Evolutionary conservation across 2,888 invertebrate genomes (phyloP).

Genomic region (Platerodrilus igneus): DNA sequence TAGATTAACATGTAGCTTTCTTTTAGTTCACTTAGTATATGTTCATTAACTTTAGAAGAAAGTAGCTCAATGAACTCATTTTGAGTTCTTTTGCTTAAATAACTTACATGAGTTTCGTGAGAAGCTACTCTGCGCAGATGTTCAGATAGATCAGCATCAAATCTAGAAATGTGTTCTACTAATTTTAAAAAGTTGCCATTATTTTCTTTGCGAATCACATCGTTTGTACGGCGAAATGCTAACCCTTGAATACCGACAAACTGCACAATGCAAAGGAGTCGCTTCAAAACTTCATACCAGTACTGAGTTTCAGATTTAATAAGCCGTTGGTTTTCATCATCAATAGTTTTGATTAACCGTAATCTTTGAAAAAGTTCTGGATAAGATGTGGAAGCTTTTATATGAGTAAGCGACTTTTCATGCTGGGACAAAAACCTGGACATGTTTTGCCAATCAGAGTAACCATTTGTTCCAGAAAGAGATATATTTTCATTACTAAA

Average conservation of each 20-base stretch:
- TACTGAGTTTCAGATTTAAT: not conserved
- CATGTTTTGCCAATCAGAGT: constrained; percentile 4
- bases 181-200: constrained; percentile 1
- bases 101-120: not conserved
- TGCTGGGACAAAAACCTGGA: not conserved
- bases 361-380: not conserved
- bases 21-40: not conserved
- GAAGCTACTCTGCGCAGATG: not conserved
- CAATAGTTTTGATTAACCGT: constrained; percentile 1
- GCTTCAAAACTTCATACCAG: constrained; percentile 3
- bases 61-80: constrained; percentile 2
- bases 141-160: not conserved
- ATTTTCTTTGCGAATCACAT: not conserved
- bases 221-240: constrained; percentile 1
- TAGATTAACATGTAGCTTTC: not conserved
- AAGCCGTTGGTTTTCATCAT: not conserved
- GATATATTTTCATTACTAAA: not conserved
- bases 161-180: not conserved
- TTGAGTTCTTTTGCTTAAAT: constrained; percentile 1
- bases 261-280: not conserved
- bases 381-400: not conserved
- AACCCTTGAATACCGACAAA: not conserved
- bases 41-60: not conserved
- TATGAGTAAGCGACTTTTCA: not conserved
- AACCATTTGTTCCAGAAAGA: not conserved